These are phyloP conservation scores for Amphiduros pacificus DNA, from an alignment of 2,888 invertebrate species.

Conservation along the genomic window DNA sequence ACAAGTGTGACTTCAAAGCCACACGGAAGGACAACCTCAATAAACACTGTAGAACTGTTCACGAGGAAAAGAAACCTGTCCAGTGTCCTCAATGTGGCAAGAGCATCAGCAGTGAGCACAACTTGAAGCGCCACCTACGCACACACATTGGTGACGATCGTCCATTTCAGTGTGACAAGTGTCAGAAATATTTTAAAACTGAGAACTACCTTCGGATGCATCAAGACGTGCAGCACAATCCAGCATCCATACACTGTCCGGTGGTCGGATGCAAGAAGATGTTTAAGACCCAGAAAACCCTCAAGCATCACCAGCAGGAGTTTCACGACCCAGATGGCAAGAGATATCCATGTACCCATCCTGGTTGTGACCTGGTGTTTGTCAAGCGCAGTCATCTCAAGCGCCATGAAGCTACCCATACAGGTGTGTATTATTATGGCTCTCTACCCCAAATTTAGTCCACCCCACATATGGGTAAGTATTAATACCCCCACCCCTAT, in stretches of 20 bases:
- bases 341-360: conserved; percentile 45
- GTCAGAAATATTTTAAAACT: background rate
- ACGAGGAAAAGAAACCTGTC: background rate
- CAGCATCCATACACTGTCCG: background rate
- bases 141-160: too few relatives aligned
- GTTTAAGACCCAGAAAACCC: background rate
- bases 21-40: background rate
- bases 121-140: background rate
- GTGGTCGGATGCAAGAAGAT: background rate
- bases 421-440: conserved; percentile 42
- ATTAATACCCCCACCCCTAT: too few relatives aligned
- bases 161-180: background rate
- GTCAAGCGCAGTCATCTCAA: conserved; percentile 54
- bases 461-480: too few relatives aligned
- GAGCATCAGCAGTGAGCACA: background rate
- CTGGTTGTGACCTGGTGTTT: conserved; percentile 52
- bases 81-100: background rate
- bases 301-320: background rate
- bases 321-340: conserved; percentile 32
- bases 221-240: background rate
- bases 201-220: background rate
- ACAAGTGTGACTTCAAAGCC: background rate
- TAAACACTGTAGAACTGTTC: background rate
- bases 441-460: too few relatives aligned
- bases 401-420: conserved; percentile 53